phyloP scores from a whole-genome alignment of 2,888 invertebrate genomes.

The Deilephila elpenor region DNA sequence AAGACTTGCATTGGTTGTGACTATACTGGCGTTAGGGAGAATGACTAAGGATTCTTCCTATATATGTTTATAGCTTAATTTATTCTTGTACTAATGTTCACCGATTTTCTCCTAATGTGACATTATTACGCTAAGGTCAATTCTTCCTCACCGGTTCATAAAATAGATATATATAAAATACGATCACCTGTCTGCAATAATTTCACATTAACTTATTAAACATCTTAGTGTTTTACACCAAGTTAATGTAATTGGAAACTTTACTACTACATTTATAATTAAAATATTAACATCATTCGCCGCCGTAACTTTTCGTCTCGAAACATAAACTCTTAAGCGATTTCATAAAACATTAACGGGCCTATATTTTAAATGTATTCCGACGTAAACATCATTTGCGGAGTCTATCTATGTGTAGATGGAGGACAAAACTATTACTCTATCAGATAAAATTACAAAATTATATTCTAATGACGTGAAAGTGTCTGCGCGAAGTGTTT shows the following conservation, averaged over 20 bases:
- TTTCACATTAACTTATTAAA: background rate
- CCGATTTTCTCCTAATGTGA: too few relatives aligned
- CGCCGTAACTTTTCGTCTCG: background rate
- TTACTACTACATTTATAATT: background rate
- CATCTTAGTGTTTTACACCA: background rate
- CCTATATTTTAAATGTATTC: background rate
- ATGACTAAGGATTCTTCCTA: too few relatives aligned
- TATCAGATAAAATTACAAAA: constrained; percentile 15
- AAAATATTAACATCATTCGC: background rate
- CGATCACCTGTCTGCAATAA: background rate
- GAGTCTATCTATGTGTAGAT: background rate
- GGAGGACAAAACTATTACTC: constrained; percentile 9
- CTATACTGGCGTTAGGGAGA: too few relatives aligned
- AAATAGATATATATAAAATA: background rate
- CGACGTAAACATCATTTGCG: constrained; percentile 9
- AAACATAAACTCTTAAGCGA: background rate
- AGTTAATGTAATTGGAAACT: background rate
- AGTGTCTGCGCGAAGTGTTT: constrained; percentile 11
- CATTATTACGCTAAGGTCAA: too few relatives aligned
- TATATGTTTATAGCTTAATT: too few relatives aligned
- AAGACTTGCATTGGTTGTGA: too few relatives aligned
- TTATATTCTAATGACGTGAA: constrained; percentile 18
- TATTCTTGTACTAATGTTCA: too few relatives aligned
- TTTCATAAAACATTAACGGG: background rate
- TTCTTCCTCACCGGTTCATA: background rate